Conservation (phyloP, 2,797 vertebrate genomes). For the Melanotaenia trifasciata region DNA sequence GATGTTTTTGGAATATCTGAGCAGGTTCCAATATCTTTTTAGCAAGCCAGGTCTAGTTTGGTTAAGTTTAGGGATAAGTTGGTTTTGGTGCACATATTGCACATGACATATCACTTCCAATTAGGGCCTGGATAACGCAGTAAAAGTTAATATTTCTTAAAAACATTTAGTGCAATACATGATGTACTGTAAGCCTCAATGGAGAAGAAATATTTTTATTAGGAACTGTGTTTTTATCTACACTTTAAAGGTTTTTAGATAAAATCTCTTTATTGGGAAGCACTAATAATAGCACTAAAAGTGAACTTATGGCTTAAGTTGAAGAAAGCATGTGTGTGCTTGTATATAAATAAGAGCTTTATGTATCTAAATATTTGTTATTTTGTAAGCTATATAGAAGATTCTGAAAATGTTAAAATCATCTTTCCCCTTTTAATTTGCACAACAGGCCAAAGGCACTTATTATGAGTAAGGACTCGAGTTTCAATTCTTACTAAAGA, state of each 20-base stretch:
- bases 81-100: constrained; percentile 48
- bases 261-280: constrained; percentile 37
- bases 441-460: constrained; percentile 51
- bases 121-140: constrained; percentile 54
- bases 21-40: constrained; percentile 47
- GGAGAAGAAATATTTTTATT: constrained; percentile 59
- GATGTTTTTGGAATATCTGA: constrained; percentile 58
- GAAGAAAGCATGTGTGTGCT: constrained; percentile 67
- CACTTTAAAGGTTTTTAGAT: constrained; percentile 57
- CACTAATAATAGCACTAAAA: constrained; percentile 51
- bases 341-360: constrained; percentile 59
- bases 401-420: constrained; percentile 39
- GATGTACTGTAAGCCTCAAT: constrained; percentile 61
- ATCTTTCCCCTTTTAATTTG: constrained; percentile 46
- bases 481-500: constrained; percentile 25
- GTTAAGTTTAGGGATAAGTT: constrained; percentile 42
- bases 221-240: constrained; percentile 66
- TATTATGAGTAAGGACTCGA: constrained; percentile 29
- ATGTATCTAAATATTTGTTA: constrained; percentile 49
- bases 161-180: constrained; percentile 64
- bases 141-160: constrained; percentile 52
- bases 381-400: constrained; percentile 36
- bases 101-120: constrained; percentile 66
- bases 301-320: constrained; percentile 41
- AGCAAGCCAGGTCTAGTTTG: constrained; percentile 52